These are phyloP conservation scores for Hydrozoanthus tunicans DNA, from an alignment of 64 coral and sea anemone genomes.

Conservation along the genomic window DNA sequence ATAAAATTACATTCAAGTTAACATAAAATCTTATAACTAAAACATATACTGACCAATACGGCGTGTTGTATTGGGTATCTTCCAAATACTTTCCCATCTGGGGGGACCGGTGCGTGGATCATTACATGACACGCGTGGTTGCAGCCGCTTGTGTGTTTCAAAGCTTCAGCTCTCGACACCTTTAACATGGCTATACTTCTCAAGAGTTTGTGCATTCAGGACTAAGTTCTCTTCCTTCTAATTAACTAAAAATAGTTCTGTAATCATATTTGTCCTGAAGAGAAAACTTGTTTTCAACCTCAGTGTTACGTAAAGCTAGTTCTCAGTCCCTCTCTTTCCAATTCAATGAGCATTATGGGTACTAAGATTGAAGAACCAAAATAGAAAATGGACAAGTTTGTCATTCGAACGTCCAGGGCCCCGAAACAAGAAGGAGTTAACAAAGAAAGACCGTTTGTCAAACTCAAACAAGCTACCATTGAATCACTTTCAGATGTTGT, in stretches of 20 bases:
- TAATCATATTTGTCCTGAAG: neutral
- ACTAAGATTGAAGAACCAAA: neutral
- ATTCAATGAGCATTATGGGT: conserved; percentile 8
- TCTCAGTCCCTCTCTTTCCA: neutral
- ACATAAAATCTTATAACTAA: neutral
- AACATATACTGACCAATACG: conserved; percentile 31
- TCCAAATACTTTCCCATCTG: conserved; percentile 42
- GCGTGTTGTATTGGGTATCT: conserved; percentile 41
- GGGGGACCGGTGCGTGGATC: conserved; percentile 38
- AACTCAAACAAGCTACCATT: conserved; percentile 70
- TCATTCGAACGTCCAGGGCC: conserved; percentile 41
- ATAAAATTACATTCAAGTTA: neutral
- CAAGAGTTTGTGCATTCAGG: neutral
- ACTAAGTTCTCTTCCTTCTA: neutral
- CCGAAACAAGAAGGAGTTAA: neutral
- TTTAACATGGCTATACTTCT: conserved; percentile 36
- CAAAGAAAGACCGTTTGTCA: conserved; percentile 1
- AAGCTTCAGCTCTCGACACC: conserved; percentile 34
- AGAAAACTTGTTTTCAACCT: neutral
- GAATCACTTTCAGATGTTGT: conserved; percentile 84
- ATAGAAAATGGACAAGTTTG: conserved; percentile 67
- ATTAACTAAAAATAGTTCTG: neutral
- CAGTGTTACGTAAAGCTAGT: neutral
- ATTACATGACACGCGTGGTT: conserved; percentile 41
- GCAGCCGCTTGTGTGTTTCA: conserved; percentile 18